Conservation (phyloP, 2,888 invertebrate species). For the Scelioninae gen. 1 region DNA sequence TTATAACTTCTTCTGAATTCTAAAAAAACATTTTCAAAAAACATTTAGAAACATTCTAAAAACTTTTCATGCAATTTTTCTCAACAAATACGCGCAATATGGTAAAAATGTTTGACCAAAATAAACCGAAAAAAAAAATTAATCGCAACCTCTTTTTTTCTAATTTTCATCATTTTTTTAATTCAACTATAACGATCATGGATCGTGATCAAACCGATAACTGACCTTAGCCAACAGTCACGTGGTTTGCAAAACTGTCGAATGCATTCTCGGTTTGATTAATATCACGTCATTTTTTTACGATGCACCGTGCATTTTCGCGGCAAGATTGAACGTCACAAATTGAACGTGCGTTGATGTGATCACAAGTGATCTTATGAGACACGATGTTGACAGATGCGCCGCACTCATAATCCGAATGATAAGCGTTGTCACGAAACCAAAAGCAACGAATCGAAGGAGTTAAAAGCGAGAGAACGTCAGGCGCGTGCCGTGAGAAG, state of each 20-base stretch:
- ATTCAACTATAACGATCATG: no score
- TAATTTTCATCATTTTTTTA: no score
- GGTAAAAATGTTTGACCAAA: no score
- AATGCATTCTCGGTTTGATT: slow-evolving; percentile 11
- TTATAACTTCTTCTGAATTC: no score
- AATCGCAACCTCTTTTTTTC: no score
- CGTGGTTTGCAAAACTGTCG: slow-evolving; percentile 26
- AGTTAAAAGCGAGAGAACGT: slow-evolving; percentile 67
- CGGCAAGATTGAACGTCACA: slow-evolving; percentile 39
- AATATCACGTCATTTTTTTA: slow-evolving; percentile 36
- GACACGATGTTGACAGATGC: slow-evolving; percentile 52
- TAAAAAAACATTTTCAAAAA: no score
- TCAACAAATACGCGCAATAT: no score
- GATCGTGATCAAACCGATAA: slow-evolving; percentile 10
- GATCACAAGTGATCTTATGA: slow-evolving; percentile 57
- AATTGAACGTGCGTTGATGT: slow-evolving; percentile 38
- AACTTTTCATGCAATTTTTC: no score
- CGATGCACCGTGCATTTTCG: slow-evolving; percentile 32
- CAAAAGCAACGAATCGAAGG: slow-evolving; percentile 36
- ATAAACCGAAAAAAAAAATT: no score
- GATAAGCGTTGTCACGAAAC: slow-evolving; percentile 60
- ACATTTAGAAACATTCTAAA: no score
- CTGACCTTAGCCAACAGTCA: slow-evolving; percentile 57
- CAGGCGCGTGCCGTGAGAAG: slow-evolving; percentile 70
- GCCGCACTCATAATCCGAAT: slow-evolving; percentile 60